Evolutionary conservation across 2,888 invertebrate genomes (phyloP), one percentile per base, ranked within the genome.

Genomic region (Ectobius pallidus): DNA sequence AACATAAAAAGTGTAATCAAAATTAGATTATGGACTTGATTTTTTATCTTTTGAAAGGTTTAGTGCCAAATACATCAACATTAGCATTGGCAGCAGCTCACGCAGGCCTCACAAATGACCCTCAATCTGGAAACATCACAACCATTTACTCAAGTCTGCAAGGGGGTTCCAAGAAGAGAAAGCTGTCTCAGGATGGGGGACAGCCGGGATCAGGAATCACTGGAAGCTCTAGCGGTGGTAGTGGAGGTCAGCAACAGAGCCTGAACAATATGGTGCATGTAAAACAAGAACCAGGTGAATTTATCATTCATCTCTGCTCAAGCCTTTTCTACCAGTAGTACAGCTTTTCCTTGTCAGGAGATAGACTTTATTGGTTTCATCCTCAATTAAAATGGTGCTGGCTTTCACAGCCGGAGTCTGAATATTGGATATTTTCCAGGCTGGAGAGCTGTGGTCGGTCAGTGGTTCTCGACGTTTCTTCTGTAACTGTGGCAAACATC

Each of bases 101-200:
- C 62, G 79, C 80, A 52, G 78, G 81, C 22, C 71, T 80, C 49
- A 77, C 80, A 20, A 80, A 80, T 74, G 82, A 81, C 32, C 80
- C 80, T 70, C 78, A 77, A 72, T 78, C 79, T 11, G 75, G 76
- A 62, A 81, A 81, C 14, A 82, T 83, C 39, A 82, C 81, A 25
- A 81, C 81, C 7, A 75, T 82, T 9, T 83, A 82, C 3, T 46
- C 76, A 7, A 70, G 76, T 67, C 74, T 78, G 69, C 82, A 82
- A 75, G 81, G 84, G 62, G 86, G 83, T 18, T 82, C 85, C 1
- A 92, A 93, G 82, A 93, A 93, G 81, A 84, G 93, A 78, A 94
- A 94, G 81, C 85, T 92, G 71, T 91, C 91, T 1, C 91, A 91
- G 78, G 70, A 69, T 55, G 73, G 46, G 2, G 69, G 70, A 20